Conservation (phyloP, 1,140 invertebrate species). For the Dreissena polymorpha region DNA sequence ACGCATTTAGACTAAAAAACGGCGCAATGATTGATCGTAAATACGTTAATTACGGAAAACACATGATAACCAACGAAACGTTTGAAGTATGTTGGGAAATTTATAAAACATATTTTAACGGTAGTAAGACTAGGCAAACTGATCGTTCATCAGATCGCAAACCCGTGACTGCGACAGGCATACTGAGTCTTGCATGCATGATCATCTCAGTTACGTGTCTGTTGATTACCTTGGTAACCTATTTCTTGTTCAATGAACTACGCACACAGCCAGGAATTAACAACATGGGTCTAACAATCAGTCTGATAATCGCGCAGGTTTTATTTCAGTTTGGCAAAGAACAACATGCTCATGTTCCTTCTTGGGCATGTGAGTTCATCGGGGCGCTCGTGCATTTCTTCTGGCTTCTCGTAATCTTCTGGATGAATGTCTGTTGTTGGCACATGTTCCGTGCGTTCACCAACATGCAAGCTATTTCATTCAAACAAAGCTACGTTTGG, state of each 20-base stretch:
- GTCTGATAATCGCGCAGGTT: slow-evolving; percentile 15
- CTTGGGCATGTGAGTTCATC: slow-evolving; percentile 8
- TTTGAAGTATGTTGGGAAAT: background rate
- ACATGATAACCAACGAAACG: background rate
- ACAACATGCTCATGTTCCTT: background rate
- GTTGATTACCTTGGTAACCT: slow-evolving; percentile 76
- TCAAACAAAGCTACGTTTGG: background rate
- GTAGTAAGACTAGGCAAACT: background rate
- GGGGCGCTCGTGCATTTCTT: slow-evolving; percentile 18
- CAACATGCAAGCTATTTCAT: background rate
- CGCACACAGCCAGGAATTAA: slow-evolving; percentile 19
- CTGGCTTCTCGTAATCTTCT: slow-evolving; percentile 9
- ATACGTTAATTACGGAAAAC: background rate
- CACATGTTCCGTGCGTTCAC: slow-evolving; percentile 50
- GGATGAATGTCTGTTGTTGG: slow-evolving; percentile 34
- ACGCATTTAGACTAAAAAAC: background rate
- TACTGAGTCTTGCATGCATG: slow-evolving; percentile 69
- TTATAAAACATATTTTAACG: background rate
- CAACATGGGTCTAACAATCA: background rate
- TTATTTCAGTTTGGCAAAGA: slow-evolving; percentile 13
- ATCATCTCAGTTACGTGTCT: slow-evolving; percentile 77
- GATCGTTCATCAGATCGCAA: background rate
- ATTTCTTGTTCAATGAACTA: slow-evolving; percentile 74
- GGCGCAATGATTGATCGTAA: background rate
- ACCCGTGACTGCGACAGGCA: background rate